A percentile compares a stretch with the other conserved stretches of the same genome.
Evolutionary conservation across 2,797 vertebrate species (phyloP).

Genomic region (Carapus acus): DNA sequence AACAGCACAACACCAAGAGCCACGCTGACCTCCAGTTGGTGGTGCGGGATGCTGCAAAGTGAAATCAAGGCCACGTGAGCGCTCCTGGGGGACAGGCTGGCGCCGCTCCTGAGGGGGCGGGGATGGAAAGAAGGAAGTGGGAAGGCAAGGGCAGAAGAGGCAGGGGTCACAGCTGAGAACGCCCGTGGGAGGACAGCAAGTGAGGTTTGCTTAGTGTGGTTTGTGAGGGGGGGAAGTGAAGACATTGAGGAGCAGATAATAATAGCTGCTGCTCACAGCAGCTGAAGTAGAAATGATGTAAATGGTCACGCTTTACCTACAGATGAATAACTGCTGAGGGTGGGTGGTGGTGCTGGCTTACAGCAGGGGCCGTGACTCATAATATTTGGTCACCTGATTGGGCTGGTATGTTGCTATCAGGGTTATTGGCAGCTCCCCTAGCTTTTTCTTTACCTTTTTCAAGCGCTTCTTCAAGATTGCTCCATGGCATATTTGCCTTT

Average conservation of each 20-base stretch:
- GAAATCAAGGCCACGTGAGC: constrained; percentile 42
- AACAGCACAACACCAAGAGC: constrained; percentile 40
- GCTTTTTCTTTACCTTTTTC: too few relatives aligned
- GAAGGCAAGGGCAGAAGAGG: constrained; percentile 37
- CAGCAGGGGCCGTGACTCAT: too few relatives aligned
- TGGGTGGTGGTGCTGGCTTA: too few relatives aligned
- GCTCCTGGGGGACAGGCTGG: constrained; percentile 28
- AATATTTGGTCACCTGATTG: too few relatives aligned
- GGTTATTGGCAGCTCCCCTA: too few relatives aligned
- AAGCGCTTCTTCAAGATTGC: too few relatives aligned
- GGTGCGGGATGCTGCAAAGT: constrained; percentile 28
- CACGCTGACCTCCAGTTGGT: constrained; percentile 28
- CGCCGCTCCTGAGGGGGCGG: constrained; percentile 30
- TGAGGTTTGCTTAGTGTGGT: constrained; percentile 38
- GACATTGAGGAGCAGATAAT: constrained; percentile 32
- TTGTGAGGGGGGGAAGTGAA: constrained; percentile 48
- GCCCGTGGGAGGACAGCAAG: constrained; percentile 27
- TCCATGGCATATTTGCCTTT: too few relatives aligned
- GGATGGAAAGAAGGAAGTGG: constrained; percentile 46
- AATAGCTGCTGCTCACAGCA: constrained; percentile 1
- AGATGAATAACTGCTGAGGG: too few relatives aligned
- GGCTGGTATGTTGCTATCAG: too few relatives aligned
- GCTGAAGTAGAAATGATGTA: background rate
- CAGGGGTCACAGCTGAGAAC: constrained; percentile 59
- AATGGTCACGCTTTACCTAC: too few relatives aligned